These are phyloP conservation scores for Phrynocephalus versicolor DNA, from an alignment of 2,113 vertebrate species.

Conservation along the genomic window DNA sequence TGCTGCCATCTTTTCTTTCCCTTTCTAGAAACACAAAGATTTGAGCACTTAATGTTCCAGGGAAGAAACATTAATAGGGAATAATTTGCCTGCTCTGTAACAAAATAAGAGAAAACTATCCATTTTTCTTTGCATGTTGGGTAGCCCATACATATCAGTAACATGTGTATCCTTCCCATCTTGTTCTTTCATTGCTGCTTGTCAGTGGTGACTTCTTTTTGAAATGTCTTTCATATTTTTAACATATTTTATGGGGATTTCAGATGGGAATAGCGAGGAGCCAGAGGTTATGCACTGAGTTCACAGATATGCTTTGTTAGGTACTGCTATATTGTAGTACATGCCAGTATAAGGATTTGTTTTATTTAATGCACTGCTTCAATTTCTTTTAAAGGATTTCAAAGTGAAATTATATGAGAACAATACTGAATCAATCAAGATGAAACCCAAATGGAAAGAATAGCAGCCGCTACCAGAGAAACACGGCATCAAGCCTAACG, in stretches of 20 bases:
- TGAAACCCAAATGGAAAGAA: background rate
- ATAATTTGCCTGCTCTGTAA: background rate
- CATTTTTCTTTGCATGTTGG: too few relatives aligned
- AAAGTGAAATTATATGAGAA: background rate
- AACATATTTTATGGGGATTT: background rate
- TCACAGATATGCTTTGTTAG: too few relatives aligned
- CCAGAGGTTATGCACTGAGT: background rate
- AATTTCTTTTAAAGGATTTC: background rate
- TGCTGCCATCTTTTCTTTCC: background rate
- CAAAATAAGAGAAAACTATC: background rate
- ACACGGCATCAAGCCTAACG: background rate
- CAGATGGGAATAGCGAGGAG: background rate
- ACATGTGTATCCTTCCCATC: background rate
- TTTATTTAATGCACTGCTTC: background rate
- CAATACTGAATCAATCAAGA: background rate
- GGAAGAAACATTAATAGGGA: too few relatives aligned
- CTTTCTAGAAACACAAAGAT: background rate
- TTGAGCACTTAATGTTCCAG: background rate
- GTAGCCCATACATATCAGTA: background rate
- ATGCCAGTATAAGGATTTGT: background rate
- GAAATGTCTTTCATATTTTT: too few relatives aligned
- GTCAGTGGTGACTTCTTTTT: too few relatives aligned
- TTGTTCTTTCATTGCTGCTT: too few relatives aligned
- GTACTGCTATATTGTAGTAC: background rate
- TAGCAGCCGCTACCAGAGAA: background rate